These are phyloP conservation scores for Brachypalpus laphriformis DNA, from an alignment of 2,888 invertebrate genomes.

Conservation along the genomic window DNA sequence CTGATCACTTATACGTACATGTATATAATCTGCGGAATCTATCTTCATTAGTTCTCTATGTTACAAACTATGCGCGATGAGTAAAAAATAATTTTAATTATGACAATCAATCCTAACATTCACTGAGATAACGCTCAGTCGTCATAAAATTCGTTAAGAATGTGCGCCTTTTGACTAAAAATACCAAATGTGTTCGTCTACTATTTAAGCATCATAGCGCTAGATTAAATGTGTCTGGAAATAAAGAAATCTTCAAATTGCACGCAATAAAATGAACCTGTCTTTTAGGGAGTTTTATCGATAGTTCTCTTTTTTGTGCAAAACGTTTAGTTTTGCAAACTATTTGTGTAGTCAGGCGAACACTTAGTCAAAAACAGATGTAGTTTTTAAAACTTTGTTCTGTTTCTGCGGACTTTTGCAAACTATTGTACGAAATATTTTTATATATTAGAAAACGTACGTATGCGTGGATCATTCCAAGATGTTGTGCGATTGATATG, in stretches of 20 bases:
- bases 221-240: neutral
- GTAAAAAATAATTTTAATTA: too few species aligned
- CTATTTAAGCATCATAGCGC: neutral
- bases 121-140: too few species aligned
- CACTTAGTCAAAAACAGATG: neutral
- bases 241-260: neutral
- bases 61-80: too few species aligned
- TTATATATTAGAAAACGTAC: slow-evolving; percentile 86
- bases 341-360: slow-evolving; percentile 6
- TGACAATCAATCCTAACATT: too few species aligned
- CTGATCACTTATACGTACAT: too few species aligned
- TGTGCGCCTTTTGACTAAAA: neutral
- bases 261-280: neutral
- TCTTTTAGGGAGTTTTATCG: neutral
- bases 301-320: neutral
- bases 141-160: neutral
- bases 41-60: too few species aligned
- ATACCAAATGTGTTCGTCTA: neutral
- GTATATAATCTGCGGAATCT: too few species aligned
- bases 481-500: slow-evolving; percentile 97
- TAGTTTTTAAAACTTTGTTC: neutral
- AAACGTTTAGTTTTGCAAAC: slow-evolving; percentile 26
- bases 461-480: slow-evolving; percentile 99
- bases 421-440: slow-evolving; percentile 67
- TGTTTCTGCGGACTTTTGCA: slow-evolving; percentile 45